These are phyloP conservation scores for Dipodomys merriami DNA, from an alignment of 2,113 vertebrate genomes.

Conservation along the genomic window DNA sequence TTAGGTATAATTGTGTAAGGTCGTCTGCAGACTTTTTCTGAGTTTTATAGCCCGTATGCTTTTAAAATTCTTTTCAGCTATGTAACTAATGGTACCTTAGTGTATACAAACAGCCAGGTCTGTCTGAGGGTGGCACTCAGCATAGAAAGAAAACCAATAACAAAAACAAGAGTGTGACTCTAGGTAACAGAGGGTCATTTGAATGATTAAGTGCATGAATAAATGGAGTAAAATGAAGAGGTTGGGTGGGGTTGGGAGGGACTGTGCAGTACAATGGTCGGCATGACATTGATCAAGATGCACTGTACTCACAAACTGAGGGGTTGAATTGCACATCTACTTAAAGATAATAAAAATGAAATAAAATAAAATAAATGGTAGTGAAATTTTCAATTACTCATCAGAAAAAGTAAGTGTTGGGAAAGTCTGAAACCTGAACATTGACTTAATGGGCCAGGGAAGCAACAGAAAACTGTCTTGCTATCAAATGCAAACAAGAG, in stretches of 20 bases:
- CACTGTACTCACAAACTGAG: too few relatives aligned
- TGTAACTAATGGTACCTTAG: slow-evolving; percentile 39
- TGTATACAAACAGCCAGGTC: slow-evolving; percentile 63
- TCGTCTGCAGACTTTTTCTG: neutral
- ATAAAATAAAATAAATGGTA: too few relatives aligned
- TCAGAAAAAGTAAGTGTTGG: neutral
- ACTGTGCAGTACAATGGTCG: too few relatives aligned
- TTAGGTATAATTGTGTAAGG: slow-evolving; percentile 67
- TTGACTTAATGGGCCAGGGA: neutral
- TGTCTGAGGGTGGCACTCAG: slow-evolving; percentile 65
- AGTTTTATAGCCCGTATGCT: neutral
- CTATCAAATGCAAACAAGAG: neutral
- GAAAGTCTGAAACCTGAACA: neutral
- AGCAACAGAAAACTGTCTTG: neutral
- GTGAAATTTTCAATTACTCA: neutral
- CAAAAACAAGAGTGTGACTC: slow-evolving; percentile 70
- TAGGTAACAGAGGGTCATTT: slow-evolving; percentile 60
- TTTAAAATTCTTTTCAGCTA: slow-evolving; percentile 44
- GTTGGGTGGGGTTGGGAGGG: too few relatives aligned
- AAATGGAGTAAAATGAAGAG: neutral
- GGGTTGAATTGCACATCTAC: too few relatives aligned
- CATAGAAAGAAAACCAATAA: slow-evolving; percentile 43
- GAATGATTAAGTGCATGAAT: slow-evolving; percentile 37
- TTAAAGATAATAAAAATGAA: too few relatives aligned
- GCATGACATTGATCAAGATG: too few relatives aligned